Evolutionary conservation across 2,888 invertebrate genomes (phyloP).

Genomic region (Hirtodrosophila trivittata): DNA sequence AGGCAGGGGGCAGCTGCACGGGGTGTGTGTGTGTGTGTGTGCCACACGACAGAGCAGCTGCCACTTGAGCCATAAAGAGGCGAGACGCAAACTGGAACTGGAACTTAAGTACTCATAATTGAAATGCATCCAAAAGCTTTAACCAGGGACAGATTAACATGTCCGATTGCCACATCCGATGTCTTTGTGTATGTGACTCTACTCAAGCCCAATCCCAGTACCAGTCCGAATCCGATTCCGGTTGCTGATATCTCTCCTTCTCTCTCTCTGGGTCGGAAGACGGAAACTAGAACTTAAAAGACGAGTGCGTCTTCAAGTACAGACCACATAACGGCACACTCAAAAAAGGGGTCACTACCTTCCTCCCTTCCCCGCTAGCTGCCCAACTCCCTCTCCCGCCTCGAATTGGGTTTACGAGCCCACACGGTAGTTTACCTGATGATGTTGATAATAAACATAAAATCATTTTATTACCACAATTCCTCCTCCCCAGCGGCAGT

Average conservation of each 20-base stretch:
- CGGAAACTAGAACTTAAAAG: slow-evolving; percentile 71
- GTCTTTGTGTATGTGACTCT: slow-evolving; percentile 57
- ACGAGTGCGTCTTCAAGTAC: slow-evolving; percentile 49
- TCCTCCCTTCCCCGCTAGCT: not conserved
- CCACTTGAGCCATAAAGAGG: slow-evolving; percentile 44
- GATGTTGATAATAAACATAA: slow-evolving; percentile 73
- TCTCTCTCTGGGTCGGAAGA: slow-evolving; percentile 25
- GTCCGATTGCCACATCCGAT: slow-evolving; percentile 78
- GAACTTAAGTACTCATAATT: slow-evolving; percentile 52
- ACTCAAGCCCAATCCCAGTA: not conserved
- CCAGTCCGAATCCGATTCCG: slow-evolving; percentile 55
- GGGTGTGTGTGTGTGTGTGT: slow-evolving; percentile 32
- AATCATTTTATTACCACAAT: slow-evolving; percentile 69
- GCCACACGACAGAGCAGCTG: slow-evolving; percentile 35
- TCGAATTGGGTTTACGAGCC: slow-evolving; percentile 71
- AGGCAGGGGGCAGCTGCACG: slow-evolving; percentile 29
- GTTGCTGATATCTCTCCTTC: slow-evolving; percentile 58
- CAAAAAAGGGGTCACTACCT: slow-evolving; percentile 40
- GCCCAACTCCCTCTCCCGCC: not conserved
- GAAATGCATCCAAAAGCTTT: slow-evolving; percentile 58
- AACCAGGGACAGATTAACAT: slow-evolving; percentile 65
- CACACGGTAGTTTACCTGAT: slow-evolving; percentile 45
- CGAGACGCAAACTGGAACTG: slow-evolving; percentile 26
- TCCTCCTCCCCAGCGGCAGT: slow-evolving; percentile 29
- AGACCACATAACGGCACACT: slow-evolving; percentile 56